Conservation (phyloP, 2,888 invertebrate genomes). For the Cryptocheilus praepositus region DNA sequence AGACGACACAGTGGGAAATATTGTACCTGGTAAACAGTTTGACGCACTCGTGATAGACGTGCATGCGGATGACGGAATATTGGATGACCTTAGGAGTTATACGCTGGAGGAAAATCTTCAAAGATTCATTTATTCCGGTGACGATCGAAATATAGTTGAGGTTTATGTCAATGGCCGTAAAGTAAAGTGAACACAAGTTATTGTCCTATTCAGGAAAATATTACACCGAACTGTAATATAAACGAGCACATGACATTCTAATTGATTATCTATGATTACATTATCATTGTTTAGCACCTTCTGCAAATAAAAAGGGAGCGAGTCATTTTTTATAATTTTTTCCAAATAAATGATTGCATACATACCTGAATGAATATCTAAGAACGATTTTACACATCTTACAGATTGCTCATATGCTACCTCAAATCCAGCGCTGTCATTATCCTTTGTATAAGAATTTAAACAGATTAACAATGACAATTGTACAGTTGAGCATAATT, state of each 20-base stretch:
- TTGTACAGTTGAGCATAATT: slow-evolving; percentile 3
- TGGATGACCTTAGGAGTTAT: slow-evolving; percentile 77
- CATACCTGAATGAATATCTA: slow-evolving; percentile 68
- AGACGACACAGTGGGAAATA: slow-evolving; percentile 86
- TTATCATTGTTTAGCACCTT: background rate
- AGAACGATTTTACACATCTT: slow-evolving; percentile 81
- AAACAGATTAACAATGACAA: slow-evolving; percentile 15
- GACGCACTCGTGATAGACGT: slow-evolving; percentile 89
- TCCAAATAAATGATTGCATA: too few species aligned
- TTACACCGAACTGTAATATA: background rate
- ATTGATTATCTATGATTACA: background rate
- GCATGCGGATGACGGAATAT: slow-evolving; percentile 75
- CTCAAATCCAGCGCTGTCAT: slow-evolving; percentile 80
- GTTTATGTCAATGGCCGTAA: slow-evolving; percentile 85
- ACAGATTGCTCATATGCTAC: slow-evolving; percentile 85
- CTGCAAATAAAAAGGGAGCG: background rate
- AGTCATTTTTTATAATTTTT: too few species aligned
- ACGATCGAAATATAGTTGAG: slow-evolving; percentile 86
- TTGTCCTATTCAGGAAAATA: slow-evolving; percentile 5
- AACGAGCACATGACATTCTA: background rate
- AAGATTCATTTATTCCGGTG: slow-evolving; percentile 86
- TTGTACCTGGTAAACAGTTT: slow-evolving; percentile 88
- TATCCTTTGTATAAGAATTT: slow-evolving; percentile 76
- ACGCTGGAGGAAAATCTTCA: slow-evolving; percentile 81
- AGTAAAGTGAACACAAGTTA: slow-evolving; percentile 72